Evolutionary conservation across 2,113 vertebrate species (phyloP).

Genomic region (Corythornis madagascariensis): DNA sequence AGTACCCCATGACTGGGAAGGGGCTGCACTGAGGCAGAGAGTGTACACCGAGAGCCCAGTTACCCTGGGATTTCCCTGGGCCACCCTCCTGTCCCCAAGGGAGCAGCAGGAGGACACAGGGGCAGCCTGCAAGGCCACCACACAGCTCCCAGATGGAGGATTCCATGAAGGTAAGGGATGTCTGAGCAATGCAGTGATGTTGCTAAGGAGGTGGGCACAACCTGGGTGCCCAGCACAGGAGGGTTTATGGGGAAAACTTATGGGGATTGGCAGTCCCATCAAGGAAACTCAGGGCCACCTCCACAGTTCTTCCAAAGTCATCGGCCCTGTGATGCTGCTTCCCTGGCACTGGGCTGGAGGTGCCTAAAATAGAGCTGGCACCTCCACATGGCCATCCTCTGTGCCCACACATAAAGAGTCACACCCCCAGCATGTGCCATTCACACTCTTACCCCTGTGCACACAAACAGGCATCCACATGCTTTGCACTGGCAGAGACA

Average conservation of each 20-base stretch:
- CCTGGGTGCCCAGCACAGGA: neutral
- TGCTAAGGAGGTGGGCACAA: neutral
- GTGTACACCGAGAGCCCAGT: neutral
- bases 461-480: neutral
- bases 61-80: neutral
- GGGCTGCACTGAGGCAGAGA: rapidly evolving
- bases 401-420: neutral
- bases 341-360: neutral
- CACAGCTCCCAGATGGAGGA: neutral
- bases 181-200: neutral
- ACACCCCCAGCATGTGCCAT: neutral
- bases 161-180: neutral
- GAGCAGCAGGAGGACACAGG: neutral
- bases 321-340: neutral
- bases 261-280: rapidly evolving
- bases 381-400: neutral
- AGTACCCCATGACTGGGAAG: neutral
- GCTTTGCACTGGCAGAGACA: rapidly evolving
- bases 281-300: neutral
- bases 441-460: neutral
- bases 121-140: neutral
- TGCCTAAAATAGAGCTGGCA: rapidly evolving
- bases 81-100: neutral
- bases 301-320: neutral
- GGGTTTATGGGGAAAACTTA: rapidly evolving